phyloP scores from a whole-genome alignment of 2,888 invertebrate species.

The Dysmachus trigonus region DNA sequence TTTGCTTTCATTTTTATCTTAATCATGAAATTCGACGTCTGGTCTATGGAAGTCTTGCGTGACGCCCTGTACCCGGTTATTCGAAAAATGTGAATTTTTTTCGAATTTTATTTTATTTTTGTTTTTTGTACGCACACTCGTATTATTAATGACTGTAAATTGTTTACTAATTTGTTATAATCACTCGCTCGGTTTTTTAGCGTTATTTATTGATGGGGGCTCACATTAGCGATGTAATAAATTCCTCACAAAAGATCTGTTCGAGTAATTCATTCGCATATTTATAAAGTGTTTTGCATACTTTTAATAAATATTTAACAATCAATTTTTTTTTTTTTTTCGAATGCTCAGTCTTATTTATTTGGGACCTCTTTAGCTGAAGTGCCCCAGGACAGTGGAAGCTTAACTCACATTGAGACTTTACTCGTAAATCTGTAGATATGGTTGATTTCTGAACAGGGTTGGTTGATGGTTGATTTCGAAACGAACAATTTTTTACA shows the following conservation, averaged over 20 bases:
- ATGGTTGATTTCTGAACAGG: too few species aligned
- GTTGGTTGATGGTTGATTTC: too few species aligned
- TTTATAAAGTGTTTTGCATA: neutral
- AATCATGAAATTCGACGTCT: slow-evolving; percentile 21
- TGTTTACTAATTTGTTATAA: neutral
- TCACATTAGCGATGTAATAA: neutral
- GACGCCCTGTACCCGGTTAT: neutral
- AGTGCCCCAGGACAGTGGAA: too few species aligned
- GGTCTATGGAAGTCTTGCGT: neutral
- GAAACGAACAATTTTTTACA: too few species aligned
- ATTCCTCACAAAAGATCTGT: neutral
- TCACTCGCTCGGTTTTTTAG: neutral
- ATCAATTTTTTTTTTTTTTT: neutral
- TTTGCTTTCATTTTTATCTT: slow-evolving; percentile 24
- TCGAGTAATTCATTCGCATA: neutral
- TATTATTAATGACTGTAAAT: neutral
- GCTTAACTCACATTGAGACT: too few species aligned
- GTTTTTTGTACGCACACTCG: neutral
- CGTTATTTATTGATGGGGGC: neutral
- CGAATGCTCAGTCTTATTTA: too few species aligned
- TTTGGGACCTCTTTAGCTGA: too few species aligned
- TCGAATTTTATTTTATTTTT: too few species aligned
- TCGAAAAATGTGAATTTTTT: neutral
- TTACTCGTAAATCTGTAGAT: too few species aligned
- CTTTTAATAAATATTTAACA: too few species aligned